phyloP scores from a whole-genome alignment of 2,113 vertebrate species.

The Mormyrus iriodes region DNA sequence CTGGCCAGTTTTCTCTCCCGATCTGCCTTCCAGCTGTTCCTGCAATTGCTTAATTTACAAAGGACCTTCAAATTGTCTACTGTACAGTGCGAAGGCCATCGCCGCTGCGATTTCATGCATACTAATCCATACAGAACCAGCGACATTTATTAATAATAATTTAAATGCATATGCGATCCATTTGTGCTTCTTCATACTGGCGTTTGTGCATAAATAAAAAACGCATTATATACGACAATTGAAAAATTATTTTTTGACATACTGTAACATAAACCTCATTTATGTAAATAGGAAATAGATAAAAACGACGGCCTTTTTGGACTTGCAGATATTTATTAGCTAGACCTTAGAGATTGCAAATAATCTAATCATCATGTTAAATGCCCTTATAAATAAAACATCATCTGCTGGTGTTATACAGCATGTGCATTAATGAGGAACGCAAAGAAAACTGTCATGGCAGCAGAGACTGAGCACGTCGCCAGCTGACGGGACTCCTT shows the following conservation, averaged over 20 bases:
- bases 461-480: background rate
- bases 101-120: background rate
- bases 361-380: background rate
- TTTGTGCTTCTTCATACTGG: background rate
- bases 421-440: conserved; percentile 4
- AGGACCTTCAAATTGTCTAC: background rate
- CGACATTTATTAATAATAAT: background rate
- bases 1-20: background rate
- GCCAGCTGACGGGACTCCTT: background rate
- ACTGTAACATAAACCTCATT: background rate
- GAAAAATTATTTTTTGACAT: background rate
- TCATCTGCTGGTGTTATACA: background rate
- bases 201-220: background rate
- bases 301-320: background rate
- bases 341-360: conserved; percentile 3
- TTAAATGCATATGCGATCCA: background rate
- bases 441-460: background rate
- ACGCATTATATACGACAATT: background rate
- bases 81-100: too few species aligned
- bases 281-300: conserved; percentile 1
- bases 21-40: background rate
- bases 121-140: background rate
- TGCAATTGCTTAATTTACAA: background rate
- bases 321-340: conserved; percentile 1
- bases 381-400: conserved; percentile 7